phyloP scores from a whole-genome alignment of 1,140 invertebrate species.

The Augochlora pura region DNA sequence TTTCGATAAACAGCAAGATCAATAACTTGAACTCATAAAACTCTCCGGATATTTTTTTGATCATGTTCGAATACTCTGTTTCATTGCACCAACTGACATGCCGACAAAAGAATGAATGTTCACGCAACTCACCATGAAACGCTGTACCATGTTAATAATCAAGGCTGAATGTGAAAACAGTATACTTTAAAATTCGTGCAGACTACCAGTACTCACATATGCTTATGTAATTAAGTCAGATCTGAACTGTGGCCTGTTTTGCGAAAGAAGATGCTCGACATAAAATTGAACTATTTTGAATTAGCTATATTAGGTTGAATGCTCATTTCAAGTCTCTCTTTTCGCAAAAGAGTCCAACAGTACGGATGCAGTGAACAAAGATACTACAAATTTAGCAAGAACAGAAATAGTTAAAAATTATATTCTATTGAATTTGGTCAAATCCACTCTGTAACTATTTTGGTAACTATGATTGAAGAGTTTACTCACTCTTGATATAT shows the following conservation, averaged over 20 bases:
- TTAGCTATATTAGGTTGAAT: no score
- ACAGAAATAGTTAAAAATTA: neutral
- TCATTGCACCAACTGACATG: neutral
- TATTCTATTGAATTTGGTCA: no score
- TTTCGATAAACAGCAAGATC: neutral
- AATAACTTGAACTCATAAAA: neutral
- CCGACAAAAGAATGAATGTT: neutral
- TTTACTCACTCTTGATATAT: conserved; percentile 55
- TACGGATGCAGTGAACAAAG: neutral
- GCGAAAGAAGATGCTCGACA: no score
- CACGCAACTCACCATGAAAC: conserved; percentile 13
- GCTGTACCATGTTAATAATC: conserved; percentile 28
- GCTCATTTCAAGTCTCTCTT: no score
- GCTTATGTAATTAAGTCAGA: no score
- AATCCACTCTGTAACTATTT: no score
- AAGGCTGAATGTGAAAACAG: neutral
- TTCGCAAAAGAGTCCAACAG: no score
- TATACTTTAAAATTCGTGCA: no score
- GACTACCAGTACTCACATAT: no score
- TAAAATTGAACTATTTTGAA: no score
- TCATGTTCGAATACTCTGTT: neutral
- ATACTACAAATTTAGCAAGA: neutral
- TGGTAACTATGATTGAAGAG: no score
- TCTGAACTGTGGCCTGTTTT: no score
- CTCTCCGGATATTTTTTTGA: neutral